phyloP scores from a whole-genome alignment of 1,140 invertebrate species.

The Cyclina sinensis region DNA sequence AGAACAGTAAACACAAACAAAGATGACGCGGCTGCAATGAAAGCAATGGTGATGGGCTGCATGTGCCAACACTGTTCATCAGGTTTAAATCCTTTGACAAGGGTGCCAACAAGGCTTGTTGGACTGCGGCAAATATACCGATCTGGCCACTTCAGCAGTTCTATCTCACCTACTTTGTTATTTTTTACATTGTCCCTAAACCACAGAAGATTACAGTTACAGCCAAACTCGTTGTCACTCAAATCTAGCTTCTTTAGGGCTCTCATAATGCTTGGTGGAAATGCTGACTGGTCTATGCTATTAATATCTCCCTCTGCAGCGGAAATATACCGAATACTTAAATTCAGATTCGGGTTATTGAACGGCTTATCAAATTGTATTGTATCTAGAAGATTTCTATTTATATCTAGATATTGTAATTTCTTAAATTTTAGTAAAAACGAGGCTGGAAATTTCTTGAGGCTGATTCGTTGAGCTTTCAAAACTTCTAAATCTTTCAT shows the following conservation, averaged over 20 bases:
- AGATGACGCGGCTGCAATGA: not conserved
- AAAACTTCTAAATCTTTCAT: not conserved
- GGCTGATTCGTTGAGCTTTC: not conserved
- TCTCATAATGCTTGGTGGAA: not conserved
- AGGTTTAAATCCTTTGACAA: not conserved
- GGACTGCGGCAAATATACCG: slow-evolving; percentile 7
- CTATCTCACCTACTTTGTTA: not conserved
- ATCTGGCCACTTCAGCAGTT: slow-evolving; percentile 5
- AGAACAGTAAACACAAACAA: slow-evolving; percentile 14
- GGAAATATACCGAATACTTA: not conserved
- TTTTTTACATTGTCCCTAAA: not conserved
- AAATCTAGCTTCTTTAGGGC: not conserved
- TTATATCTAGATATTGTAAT: not conserved
- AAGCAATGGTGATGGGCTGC: not conserved
- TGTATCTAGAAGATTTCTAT: not conserved
- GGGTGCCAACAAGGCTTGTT: not conserved
- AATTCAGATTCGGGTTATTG: not conserved
- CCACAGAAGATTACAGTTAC: not conserved
- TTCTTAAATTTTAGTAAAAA: not conserved
- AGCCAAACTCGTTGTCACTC: not conserved
- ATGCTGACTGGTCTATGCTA: not conserved
- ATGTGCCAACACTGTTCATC: not conserved
- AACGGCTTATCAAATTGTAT: not conserved
- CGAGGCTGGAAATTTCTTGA: not conserved
- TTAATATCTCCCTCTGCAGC: not conserved